These are phyloP conservation scores for Potamarius usumacintae DNA, from an alignment of 2,113 vertebrate genomes.

Conservation along the genomic window DNA sequence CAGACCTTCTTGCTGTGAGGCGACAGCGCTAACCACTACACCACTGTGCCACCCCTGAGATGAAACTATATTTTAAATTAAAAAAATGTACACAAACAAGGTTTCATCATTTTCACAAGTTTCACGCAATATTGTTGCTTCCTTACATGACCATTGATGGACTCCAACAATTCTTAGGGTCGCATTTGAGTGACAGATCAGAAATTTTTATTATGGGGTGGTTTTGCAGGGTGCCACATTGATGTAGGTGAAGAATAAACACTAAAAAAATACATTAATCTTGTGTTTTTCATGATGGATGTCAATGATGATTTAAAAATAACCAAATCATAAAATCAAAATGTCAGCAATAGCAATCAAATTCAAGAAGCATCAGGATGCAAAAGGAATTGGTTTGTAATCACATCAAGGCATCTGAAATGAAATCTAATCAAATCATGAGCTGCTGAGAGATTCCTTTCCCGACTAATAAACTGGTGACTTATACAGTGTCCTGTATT, in stretches of 20 bases:
- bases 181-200: neutral
- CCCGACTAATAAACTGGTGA: neutral
- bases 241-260: neutral
- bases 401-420: constrained; percentile 9
- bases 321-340: neutral
- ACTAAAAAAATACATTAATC: neutral
- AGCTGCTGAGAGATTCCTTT: constrained; percentile 5
- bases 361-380: neutral
- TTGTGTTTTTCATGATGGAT: neutral
- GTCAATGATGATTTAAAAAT: neutral
- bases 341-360: neutral
- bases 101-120: no score
- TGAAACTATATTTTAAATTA: neutral
- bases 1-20: no score
- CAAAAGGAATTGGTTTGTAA: constrained; percentile 16
- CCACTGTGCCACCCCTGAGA: neutral
- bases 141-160: neutral
- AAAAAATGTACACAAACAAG: no score
- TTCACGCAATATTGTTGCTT: neutral
- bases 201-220: neutral
- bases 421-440: constrained; percentile 12
- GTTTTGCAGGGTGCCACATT: neutral
- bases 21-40: no score
- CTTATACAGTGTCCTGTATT: neutral
- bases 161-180: neutral